A percentile compares a stretch with the other conserved stretches of the same genome.
Conservation (phyloP, 2,888 invertebrate genomes). For the Pristionchus fissidentatus region DNA sequence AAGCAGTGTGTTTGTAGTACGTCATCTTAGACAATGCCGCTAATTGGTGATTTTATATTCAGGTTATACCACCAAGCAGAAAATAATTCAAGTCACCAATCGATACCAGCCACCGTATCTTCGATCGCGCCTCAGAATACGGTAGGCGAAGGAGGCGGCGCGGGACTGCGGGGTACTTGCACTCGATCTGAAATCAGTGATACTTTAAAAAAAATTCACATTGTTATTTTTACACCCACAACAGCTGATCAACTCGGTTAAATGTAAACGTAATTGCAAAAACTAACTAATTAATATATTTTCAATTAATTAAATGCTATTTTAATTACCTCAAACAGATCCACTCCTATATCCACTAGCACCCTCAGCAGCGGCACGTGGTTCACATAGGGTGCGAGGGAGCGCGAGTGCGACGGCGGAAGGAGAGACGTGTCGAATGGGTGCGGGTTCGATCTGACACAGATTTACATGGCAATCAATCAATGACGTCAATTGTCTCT, state of each 20-base stretch:
- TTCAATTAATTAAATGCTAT: no score
- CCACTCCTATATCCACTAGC: slow-evolving; percentile 70
- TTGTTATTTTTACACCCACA: no score
- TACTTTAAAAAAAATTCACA: no score
- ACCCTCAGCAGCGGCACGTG: slow-evolving; percentile 64
- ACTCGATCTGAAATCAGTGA: slow-evolving; percentile 48
- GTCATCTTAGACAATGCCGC: no score
- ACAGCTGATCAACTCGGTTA: no score
- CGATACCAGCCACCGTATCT: slow-evolving; percentile 47
- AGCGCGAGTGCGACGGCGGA: slow-evolving; percentile 69
- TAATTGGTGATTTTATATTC: no score
- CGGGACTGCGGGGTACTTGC: slow-evolving; percentile 39
- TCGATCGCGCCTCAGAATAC: slow-evolving; percentile 5
- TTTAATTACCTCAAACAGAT: slow-evolving; percentile 72
- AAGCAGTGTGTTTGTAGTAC: no score
- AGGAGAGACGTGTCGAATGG: slow-evolving; percentile 66
- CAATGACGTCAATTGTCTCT: background rate
- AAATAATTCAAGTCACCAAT: slow-evolving; percentile 18
- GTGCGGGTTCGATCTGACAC: slow-evolving; percentile 68
- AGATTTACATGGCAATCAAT: background rate
- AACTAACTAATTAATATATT: background rate
- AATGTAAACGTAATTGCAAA: background rate
- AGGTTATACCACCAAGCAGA: background rate
- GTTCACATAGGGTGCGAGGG: slow-evolving; percentile 71
- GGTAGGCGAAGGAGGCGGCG: slow-evolving; percentile 34